Evolutionary conservation across 2,113 vertebrate species (phyloP).

Genomic region (Emydura subglobosa): DNA sequence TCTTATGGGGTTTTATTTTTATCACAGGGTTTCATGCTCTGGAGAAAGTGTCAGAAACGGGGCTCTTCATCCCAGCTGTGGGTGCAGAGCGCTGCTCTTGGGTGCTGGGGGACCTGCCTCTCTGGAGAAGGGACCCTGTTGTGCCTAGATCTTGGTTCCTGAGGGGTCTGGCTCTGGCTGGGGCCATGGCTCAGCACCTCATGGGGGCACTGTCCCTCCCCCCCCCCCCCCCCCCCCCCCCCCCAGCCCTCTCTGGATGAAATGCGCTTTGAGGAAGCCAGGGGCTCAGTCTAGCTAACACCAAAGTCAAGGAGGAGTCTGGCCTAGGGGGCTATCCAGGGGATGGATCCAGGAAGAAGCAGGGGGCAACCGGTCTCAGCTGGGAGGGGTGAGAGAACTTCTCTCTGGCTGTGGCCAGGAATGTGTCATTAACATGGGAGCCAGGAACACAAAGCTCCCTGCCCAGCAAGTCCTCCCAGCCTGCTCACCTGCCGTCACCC

Average conservation of each 20-base stretch:
- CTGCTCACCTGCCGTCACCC: slow-evolving; percentile 81
- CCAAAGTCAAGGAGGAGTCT: background rate
- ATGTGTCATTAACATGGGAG: background rate
- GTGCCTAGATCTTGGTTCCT: background rate
- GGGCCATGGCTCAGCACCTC: background rate
- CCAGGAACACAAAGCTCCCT: background rate
- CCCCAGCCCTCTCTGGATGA: background rate
- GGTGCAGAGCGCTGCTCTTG: background rate
- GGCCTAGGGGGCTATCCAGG: background rate
- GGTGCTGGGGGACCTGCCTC: background rate
- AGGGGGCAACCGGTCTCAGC: background rate
- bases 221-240: too few species aligned
- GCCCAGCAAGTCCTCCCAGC: background rate
- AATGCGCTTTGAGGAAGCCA: background rate
- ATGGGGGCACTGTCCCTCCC: background rate
- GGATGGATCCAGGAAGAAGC: background rate
- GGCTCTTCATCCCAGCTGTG: background rate
- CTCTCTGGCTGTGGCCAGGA: background rate
- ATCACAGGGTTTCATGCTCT: background rate
- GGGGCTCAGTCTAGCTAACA: background rate
- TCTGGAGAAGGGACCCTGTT: background rate
- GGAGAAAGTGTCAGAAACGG: background rate
- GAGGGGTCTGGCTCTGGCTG: background rate
- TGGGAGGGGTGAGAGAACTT: background rate
- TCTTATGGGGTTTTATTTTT: background rate